Evolutionary conservation across 2,113 vertebrate genomes (phyloP).

Genomic region (Chaetops frenatus): DNA sequence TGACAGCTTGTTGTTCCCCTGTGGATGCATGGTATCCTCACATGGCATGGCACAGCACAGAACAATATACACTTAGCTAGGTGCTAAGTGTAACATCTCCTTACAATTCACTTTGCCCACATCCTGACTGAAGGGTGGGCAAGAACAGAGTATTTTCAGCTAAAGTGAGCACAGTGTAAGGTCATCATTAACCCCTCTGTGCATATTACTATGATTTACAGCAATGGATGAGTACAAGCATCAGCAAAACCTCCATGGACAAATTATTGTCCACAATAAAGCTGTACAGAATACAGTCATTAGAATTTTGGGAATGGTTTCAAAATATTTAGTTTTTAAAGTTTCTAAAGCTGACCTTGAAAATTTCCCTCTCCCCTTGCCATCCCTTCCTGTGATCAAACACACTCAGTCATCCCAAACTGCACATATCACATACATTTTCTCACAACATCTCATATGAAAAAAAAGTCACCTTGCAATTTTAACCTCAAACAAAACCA

Average conservation of each 20-base stretch:
- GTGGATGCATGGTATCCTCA: not conserved
- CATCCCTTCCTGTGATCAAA: not conserved
- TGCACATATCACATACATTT: not conserved
- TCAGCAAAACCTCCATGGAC: not conserved
- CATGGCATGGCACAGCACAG: not conserved
- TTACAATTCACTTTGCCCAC: not conserved
- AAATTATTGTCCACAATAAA: not conserved
- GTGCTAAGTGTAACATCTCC: not conserved
- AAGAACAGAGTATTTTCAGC: not conserved
- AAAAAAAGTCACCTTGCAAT: not conserved
- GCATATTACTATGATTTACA: not conserved
- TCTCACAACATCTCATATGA: not conserved
- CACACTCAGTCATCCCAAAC: not conserved
- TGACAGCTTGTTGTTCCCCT: not conserved
- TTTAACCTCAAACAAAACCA: not conserved
- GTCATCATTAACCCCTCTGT: not conserved
- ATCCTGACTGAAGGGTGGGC: not conserved
- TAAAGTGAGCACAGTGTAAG: not conserved
- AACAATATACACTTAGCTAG: not conserved
- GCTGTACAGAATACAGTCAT: not conserved
- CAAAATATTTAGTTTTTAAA: slow-evolving; percentile 1
- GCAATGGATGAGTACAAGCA: accelerated
- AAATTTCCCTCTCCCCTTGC: not conserved
- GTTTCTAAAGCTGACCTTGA: not conserved
- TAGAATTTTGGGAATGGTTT: not conserved